A percentile compares a stretch with the other conserved stretches of the same genome.
Conservation (phyloP, 2,113 vertebrate genomes). For the Helogale parvula region DNA sequence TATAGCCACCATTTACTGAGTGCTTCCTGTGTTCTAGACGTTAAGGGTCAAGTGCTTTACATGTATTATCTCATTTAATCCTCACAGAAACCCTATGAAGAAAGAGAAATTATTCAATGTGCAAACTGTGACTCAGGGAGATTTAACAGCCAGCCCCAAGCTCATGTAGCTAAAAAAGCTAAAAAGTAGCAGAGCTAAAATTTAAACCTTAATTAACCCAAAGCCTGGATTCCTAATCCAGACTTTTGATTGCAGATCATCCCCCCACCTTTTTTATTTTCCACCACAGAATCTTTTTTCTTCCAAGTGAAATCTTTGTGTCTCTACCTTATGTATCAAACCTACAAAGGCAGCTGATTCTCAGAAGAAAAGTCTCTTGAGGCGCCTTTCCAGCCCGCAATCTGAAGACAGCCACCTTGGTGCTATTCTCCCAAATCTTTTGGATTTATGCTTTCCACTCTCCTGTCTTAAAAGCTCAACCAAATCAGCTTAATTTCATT, state of each 20-base stretch:
- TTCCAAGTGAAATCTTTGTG: background rate
- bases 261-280: background rate
- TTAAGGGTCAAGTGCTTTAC: background rate
- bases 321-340: background rate
- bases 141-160: background rate
- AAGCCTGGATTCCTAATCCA: background rate
- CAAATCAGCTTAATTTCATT: slow-evolving; percentile 58
- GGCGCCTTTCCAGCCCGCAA: background rate
- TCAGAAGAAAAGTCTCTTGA: background rate
- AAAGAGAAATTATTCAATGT: background rate
- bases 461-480: background rate
- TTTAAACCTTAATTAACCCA: slow-evolving; percentile 1
- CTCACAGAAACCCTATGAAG: background rate
- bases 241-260: background rate
- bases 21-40: background rate
- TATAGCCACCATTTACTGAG: background rate
- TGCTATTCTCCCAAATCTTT: background rate
- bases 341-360: background rate
- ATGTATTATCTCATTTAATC: background rate
- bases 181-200: slow-evolving; percentile 31
- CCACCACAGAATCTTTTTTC: background rate
- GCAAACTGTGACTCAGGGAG: background rate
- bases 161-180: background rate
- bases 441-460: background rate
- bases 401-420: background rate